These are phyloP conservation scores for Plagodis dolabraria DNA, from an alignment of 2,888 invertebrate species.

Conservation along the genomic window DNA sequence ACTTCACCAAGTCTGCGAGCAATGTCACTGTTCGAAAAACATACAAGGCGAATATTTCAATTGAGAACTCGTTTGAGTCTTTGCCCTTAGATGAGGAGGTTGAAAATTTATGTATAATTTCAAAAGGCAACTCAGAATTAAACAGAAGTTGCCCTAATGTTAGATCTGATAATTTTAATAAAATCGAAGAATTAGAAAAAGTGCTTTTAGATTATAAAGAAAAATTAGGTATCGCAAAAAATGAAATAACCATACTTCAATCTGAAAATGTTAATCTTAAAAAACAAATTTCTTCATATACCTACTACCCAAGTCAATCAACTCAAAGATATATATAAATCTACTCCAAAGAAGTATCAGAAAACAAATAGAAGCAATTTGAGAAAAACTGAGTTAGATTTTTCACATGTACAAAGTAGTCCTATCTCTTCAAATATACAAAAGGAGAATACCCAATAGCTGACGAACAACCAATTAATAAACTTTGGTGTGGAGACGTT, in stretches of 20 bases:
- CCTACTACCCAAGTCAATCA: neutral
- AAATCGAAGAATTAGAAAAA: neutral
- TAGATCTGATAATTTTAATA: neutral
- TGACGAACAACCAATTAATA: no score
- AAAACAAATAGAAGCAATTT: neutral
- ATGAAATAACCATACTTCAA: neutral
- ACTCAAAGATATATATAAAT: neutral
- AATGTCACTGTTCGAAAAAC: neutral
- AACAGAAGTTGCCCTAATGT: neutral
- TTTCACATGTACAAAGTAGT: no score
- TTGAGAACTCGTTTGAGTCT: neutral
- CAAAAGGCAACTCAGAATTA: neutral
- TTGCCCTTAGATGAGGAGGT: neutral
- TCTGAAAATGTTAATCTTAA: neutral
- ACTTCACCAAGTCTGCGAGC: neutral
- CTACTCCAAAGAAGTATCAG: neutral
- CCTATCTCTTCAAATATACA: no score
- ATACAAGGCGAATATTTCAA: neutral
- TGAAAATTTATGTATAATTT: neutral
- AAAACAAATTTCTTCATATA: neutral
- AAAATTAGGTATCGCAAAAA: neutral
- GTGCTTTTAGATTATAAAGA: neutral
- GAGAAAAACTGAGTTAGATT: no score
- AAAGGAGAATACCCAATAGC: no score
- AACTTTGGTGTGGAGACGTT: no score